Conservation (phyloP, 1,140 invertebrate species). For the Cydia strobilella region DNA sequence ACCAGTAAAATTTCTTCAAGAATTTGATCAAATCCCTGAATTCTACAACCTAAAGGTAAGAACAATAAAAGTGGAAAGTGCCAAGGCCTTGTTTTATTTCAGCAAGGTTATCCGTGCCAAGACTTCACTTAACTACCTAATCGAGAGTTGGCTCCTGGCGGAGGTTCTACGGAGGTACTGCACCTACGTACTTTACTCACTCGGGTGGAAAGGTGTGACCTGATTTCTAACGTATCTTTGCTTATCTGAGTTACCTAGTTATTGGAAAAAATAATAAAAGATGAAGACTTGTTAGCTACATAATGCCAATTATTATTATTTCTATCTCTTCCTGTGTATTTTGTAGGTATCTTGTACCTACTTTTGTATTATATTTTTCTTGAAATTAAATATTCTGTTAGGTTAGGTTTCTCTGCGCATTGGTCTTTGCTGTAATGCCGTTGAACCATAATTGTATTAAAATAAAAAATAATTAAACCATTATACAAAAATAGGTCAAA, state of each 20-base stretch:
- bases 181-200: background rate
- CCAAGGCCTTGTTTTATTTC: background rate
- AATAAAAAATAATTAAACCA: too few relatives aligned
- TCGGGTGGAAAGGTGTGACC: background rate
- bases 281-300: too few relatives aligned
- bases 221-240: background rate
- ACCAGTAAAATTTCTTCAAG: background rate
- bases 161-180: background rate
- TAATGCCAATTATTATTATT: too few relatives aligned
- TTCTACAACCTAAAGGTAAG: background rate
- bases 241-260: background rate
- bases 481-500: too few relatives aligned
- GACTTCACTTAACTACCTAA: background rate
- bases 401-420: too few relatives aligned
- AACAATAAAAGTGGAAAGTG: background rate
- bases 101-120: conserved; percentile 2
- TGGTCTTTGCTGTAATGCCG: too few relatives aligned
- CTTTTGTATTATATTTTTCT: too few relatives aligned
- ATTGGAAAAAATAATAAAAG: too few relatives aligned
- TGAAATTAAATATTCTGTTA: too few relatives aligned
- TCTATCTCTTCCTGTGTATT: too few relatives aligned
- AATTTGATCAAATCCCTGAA: background rate
- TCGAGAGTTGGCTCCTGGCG: background rate
- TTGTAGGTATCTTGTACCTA: too few relatives aligned
- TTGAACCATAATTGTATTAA: too few relatives aligned